Evolutionary conservation across 2,113 vertebrate species (phyloP), one percentile per base, ranked within the genome.

Genomic region (Ariopsis seemanni): DNA sequence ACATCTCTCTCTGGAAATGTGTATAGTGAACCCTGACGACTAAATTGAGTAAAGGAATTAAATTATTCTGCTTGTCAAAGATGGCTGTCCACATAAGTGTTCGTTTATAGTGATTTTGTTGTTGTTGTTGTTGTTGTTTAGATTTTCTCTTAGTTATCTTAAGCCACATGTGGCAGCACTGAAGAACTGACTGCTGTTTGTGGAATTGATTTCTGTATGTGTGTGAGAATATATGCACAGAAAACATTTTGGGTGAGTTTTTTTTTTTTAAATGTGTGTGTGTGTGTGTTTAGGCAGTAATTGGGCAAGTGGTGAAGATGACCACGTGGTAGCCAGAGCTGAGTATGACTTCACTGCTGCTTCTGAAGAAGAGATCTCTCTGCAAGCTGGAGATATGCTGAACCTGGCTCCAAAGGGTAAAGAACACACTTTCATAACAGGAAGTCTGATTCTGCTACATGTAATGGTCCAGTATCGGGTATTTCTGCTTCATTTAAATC

Each of bases 321-420:
- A 99, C 92, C 97, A 99, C 27, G 96, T 99, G 18, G 97, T 99
- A 86, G 98, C 97, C 89, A 96, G 97, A 95, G 97, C 96, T 50
- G 98, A 99, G 90, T 99, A 97, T 75, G 97, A 99, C 90, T 99
- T 99, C 90, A 93, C 9, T 79, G 96, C 97, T 3, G 93, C 96
- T 4, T 97, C 97, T 60, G 97, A 99, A 92, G 97, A 99, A 92
- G 98, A 99, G 94, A 94, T 99, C 91, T 98, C 98, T 89, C 89
- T 99, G 90, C 96, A 91, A 90, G 96, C 96, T 81, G 97, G 98
- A 92, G 97, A 98, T 90, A 96, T 99, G 96, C 94, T 99, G 7
- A 98, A 96, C 93, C 95, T 99, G 48, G 98, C 98, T 78, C 97
- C 97, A 17, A 99, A 97, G 97, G 98, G 98, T 99, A 85, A 82